phyloP scores from a whole-genome alignment of 2,888 invertebrate genomes.

The Cephus pulcher region DNA sequence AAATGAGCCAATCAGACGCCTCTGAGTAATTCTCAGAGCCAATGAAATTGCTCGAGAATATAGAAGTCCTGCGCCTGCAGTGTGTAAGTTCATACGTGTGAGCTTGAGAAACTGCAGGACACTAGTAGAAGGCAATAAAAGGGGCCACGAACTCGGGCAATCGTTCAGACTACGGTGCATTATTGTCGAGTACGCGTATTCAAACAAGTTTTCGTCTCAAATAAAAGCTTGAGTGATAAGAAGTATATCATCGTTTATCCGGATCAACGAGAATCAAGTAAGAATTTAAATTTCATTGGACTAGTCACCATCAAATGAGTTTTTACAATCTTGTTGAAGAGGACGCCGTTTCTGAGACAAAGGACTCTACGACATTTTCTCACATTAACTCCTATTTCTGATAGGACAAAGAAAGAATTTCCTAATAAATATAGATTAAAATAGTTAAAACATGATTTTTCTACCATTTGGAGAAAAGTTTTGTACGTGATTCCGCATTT shows the following conservation, averaged over 20 bases:
- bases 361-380: background rate
- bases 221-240: background rate
- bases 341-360: background rate
- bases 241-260: background rate
- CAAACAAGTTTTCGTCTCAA: background rate
- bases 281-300: background rate
- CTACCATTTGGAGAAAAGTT: background rate
- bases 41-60: background rate
- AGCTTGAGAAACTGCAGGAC: conserved; percentile 10
- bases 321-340: background rate
- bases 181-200: conserved; percentile 19
- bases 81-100: conserved; percentile 18
- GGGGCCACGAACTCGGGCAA: conserved; percentile 42
- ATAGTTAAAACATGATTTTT: background rate
- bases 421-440: background rate
- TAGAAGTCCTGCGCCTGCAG: conserved; percentile 10
- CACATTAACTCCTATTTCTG: background rate
- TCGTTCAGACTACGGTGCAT: conserved; percentile 39
- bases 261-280: background rate
- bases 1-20: conserved; percentile 22
- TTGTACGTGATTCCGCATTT: background rate
- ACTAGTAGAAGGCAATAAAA: conserved; percentile 48
- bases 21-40: background rate
- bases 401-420: background rate
- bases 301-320: background rate